Percentiles rank a stretch among this genome's conserved stretches.
Conservation (phyloP, 2,113 vertebrate species). For the Prunella fulvescens region DNA sequence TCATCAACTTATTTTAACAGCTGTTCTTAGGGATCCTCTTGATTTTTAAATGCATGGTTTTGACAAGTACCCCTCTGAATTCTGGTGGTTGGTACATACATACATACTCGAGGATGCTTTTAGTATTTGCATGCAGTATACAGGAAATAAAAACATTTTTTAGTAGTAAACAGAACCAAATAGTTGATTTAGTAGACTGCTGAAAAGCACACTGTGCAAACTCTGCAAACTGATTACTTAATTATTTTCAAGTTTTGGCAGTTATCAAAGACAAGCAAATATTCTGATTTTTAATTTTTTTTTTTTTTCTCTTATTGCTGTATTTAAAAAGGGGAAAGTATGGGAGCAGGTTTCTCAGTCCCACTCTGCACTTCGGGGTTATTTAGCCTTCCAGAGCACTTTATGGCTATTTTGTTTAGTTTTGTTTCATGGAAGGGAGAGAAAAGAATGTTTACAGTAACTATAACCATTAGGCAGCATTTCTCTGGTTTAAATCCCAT, state of each 20-base stretch:
- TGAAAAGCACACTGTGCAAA: not conserved
- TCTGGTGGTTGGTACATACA: not conserved
- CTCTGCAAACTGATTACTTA: not conserved
- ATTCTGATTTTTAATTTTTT: not conserved
- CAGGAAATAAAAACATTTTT: not conserved
- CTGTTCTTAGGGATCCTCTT: not conserved
- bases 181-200: not conserved
- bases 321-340: slow-evolving; percentile 7
- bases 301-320: not conserved
- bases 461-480: not conserved
- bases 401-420: slow-evolving; percentile 36
- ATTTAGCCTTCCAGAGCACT: slow-evolving; percentile 46
- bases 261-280: not conserved
- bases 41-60: not conserved
- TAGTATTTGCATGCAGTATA: slow-evolving; percentile 29
- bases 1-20: not conserved
- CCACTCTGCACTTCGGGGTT: slow-evolving; percentile 28
- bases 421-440: slow-evolving; percentile 11
- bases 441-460: slow-evolving; percentile 1
- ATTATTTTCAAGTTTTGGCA: slow-evolving; percentile 15
- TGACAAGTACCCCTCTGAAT: not conserved
- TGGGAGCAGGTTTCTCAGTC: slow-evolving; percentile 33
- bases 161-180: not conserved
- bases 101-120: not conserved
- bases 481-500: not conserved